Evolutionary conservation across 2,113 vertebrate species (phyloP), one percentile per base, ranked within the genome.

Genomic region (Myodes glareolus): DNA sequence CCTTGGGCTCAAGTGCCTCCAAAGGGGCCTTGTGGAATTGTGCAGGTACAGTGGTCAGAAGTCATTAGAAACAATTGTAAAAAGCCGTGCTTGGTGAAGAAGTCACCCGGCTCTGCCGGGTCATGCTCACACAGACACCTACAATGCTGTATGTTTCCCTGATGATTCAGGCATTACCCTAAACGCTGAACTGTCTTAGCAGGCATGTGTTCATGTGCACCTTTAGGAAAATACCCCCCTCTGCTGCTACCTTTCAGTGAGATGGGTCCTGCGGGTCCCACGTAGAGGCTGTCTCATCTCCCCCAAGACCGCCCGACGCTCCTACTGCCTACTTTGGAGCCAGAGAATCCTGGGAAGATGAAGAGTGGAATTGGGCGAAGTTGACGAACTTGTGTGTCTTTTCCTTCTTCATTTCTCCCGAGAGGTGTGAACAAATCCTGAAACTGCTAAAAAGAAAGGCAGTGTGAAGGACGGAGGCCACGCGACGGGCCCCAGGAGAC

Each of bases 341-440:
- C 13, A n/a, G 63, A 93, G 80, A 88, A 33, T 58, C 21, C 27
- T 61, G 78, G 78, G 27, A 65, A 73, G 42, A 61, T 81, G n/a
- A 68, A 91, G 36, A 6, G 29, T 58, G 7, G 27, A 67, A 50
- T 11, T 67, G 92, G 78, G 42, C 52, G 70, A 85, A 85, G 65
- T 47, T 90, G 88, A 67, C 52, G 76, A 88, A 88, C 78, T 90
- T 92, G 25, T 85, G 45, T 88, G 91, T 97, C 73, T 90, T 52
- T 90, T 88, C 78, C 73, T 72, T 76, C 84, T 85, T 50, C 16
- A 78, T 94, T 61, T 96, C 55, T 90, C 87, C 68, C 78, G 12
- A 65, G 90, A 97, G 58, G 95, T 94, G 96, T 77, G 97, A 97
- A 95, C 84, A 45, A 87, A 91, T 96, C 89, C 94, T 31, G 82